Conservation (phyloP, 2,888 invertebrate species). For the Heliconius hortense region DNA sequence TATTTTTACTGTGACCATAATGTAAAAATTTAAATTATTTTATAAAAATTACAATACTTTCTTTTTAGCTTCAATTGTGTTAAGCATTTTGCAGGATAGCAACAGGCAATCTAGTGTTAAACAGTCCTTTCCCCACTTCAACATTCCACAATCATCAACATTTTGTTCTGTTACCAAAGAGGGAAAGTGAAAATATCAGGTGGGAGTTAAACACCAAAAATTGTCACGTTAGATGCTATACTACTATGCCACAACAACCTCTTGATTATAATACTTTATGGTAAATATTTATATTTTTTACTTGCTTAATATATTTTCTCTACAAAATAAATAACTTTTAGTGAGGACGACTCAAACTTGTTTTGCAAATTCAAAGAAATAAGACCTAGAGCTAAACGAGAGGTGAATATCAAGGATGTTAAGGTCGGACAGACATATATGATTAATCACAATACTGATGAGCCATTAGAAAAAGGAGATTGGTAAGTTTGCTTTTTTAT, state of each 20-base stretch:
- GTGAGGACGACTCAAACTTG: constrained; percentile 63
- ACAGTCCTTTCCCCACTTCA: no score
- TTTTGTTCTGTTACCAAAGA: no score
- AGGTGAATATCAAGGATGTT: constrained; percentile 78
- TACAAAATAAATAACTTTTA: constrained; percentile 49
- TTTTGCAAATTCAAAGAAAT: constrained; percentile 79
- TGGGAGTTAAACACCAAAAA: no score
- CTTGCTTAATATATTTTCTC: not conserved
- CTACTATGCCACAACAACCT: not conserved
- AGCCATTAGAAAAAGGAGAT: constrained; percentile 84
- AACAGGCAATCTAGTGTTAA: no score
- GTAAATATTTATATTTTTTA: not conserved
- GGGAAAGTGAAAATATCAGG: no score
- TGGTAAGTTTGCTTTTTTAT: constrained; percentile 77
- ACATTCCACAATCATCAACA: no score
- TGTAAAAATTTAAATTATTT: no score
- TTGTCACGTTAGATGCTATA: no score
- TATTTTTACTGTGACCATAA: not conserved
- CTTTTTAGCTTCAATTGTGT: no score
- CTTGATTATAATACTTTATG: not conserved
- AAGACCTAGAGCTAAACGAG: constrained; percentile 85
- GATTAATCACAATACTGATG: constrained; percentile 88
- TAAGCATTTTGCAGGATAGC: no score
- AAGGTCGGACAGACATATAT: constrained; percentile 84
- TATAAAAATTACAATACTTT: no score